phyloP scores from a whole-genome alignment of 2,113 vertebrate species.

The Neopipo cinnamomea region DNA sequence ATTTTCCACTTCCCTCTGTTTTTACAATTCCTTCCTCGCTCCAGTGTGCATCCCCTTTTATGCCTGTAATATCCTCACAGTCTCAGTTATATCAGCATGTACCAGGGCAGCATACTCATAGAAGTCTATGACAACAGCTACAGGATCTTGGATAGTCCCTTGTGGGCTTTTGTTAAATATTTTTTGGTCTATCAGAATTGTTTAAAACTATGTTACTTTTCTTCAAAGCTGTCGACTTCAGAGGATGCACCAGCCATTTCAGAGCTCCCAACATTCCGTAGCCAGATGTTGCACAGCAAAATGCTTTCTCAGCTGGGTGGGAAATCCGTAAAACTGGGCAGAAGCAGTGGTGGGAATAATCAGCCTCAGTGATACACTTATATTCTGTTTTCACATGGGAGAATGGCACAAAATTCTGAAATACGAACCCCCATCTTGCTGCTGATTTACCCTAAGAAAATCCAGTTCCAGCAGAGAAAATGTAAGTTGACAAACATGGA shows the following conservation, averaged over 20 bases:
- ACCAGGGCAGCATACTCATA: background rate
- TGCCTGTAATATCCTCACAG: background rate
- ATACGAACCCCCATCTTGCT: conserved; percentile 45
- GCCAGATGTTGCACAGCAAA: conserved; percentile 75
- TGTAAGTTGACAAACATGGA: conserved; percentile 43
- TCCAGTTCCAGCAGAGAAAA: conserved; percentile 54
- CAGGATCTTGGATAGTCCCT: background rate
- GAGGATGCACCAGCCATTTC: conserved; percentile 16
- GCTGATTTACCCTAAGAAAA: conserved; percentile 72
- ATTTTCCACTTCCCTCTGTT: background rate
- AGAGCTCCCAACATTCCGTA: conserved; percentile 58
- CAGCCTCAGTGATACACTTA: conserved; percentile 57
- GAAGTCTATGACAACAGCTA: background rate
- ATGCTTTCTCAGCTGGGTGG: conserved; percentile 85
- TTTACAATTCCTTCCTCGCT: background rate
- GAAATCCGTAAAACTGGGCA: conserved; percentile 51
- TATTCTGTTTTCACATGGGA: conserved; percentile 66
- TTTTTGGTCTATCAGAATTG: background rate
- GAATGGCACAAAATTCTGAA: conserved; percentile 69
- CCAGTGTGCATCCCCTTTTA: background rate
- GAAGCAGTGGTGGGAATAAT: conserved; percentile 69
- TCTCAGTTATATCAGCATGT: background rate
- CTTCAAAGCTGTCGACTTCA: conserved; percentile 38
- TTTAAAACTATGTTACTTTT: conserved; percentile 1
- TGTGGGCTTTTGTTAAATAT: background rate